Evolutionary conservation across 1,140 invertebrate species (phyloP), one percentile per base, ranked within the genome.

Genomic region (Drosophila micromelanica): DNA sequence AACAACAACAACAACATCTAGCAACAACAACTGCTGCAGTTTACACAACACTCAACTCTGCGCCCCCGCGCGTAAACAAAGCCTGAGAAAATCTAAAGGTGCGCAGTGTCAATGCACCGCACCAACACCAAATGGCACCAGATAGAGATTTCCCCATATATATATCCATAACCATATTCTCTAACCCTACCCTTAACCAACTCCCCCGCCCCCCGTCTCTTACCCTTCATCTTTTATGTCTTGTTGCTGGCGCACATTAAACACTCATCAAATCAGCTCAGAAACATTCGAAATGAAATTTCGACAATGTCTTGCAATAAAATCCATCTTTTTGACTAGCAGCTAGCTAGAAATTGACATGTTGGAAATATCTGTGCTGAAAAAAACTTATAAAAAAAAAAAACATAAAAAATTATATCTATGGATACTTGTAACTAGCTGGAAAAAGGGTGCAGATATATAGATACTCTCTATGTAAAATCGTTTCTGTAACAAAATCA

Each of bases 11-110:
- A 38, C 38, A 69, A 71, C 23, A 54, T 35, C 27, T 27, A 27
- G 55, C 51, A 48, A 45, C 13, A 49, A 27, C 27, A 61, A 52
- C 48, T 20, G 20, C 56, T 72, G 38, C 43, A 64, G 54, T 65
- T 35, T 30, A 48, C 35, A 48, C 13, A n/a, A 74, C 32, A 62
- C 42, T 51, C 32, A 38, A 59, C 38, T 30, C 20, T 35, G 38
- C 12, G n/a, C 8, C n/a, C n/a, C 32, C 12, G 6, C 54, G 30
- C 35, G 73, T 59, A 76, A 67, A 73, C 74, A 76, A 63, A 45
- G 70, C 75, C 60, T 77, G 75, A 61, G 75, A 78, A 78, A 71
- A 75, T 62, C 49, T 51, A 78, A 78, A 78, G 75, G 75, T 78
- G 75, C 43, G 32, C 62, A 65, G 45, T 76, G 70, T 77, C 74